Percentiles rank a stretch among this genome's conserved stretches.
These are phyloP conservation scores for Pantherophis guttatus DNA, from an alignment of 2,113 vertebrate genomes.

Conservation along the genomic window DNA sequence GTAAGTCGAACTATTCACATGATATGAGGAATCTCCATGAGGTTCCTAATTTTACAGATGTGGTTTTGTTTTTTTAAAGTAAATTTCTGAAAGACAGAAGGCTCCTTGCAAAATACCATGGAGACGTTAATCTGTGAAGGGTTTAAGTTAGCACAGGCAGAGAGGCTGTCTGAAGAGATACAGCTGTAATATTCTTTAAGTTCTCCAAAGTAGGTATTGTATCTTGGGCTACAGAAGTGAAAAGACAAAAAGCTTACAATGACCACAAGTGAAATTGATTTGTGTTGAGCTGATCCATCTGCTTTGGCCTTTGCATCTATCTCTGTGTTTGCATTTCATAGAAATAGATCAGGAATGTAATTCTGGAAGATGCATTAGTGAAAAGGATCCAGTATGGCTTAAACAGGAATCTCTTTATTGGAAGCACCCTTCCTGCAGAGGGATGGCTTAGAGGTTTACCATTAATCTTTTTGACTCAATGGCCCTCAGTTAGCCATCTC, in stretches of 20 bases:
- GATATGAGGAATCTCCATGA: neutral
- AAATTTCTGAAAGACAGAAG: neutral
- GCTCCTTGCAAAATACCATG: neutral
- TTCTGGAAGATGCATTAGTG: neutral
- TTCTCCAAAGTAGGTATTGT: neutral
- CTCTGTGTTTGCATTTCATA: neutral
- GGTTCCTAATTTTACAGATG: neutral
- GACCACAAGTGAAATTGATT: neutral
- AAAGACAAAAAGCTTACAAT: neutral
- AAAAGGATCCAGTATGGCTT: neutral
- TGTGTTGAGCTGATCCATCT: neutral
- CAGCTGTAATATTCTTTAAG: neutral
- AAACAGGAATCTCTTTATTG: neutral
- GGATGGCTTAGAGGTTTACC: neutral
- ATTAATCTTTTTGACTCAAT: neutral
- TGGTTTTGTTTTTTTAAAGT: neutral
- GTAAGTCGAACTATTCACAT: neutral
- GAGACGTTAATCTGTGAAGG: neutral
- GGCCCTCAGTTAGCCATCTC: neutral
- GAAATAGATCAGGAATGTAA: neutral
- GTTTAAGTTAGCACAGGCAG: neutral
- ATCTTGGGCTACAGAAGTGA: neutral
- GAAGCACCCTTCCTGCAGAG: neutral
- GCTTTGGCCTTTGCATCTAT: neutral
- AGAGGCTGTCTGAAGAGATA: neutral